Evolutionary conservation across 2,797 vertebrate species (phyloP).

Genomic region (Xenentodon cancila): DNA sequence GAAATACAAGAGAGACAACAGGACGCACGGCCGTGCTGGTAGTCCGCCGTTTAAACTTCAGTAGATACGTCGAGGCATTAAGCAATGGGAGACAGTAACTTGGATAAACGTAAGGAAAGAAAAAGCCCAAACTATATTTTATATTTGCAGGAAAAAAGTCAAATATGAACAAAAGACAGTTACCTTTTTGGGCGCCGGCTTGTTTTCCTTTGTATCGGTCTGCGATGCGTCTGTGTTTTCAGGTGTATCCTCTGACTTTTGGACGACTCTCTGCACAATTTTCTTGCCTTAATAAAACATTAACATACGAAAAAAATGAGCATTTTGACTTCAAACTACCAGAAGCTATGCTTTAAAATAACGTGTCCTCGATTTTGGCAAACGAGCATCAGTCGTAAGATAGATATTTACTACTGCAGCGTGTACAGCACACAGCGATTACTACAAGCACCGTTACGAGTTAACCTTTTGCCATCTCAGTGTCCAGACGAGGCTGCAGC

Average conservation of each 20-base stretch:
- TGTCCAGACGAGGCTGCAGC: slow-evolving; percentile 1
- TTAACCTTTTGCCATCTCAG: slow-evolving; percentile 80
- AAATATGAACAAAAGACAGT: slow-evolving; percentile 21
- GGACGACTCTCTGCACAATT: slow-evolving; percentile 73
- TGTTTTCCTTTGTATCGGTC: slow-evolving; percentile 84
- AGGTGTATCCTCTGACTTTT: slow-evolving; percentile 66
- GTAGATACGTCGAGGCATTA: too few relatives aligned
- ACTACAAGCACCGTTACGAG: neutral
- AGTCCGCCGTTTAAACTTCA: too few relatives aligned
- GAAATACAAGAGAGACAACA: too few relatives aligned
- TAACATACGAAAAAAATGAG: neutral
- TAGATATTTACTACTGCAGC: neutral
- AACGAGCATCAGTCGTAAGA: too few relatives aligned
- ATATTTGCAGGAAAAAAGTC: too few relatives aligned
- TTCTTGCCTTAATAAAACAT: slow-evolving; percentile 83
- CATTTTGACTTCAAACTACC: neutral
- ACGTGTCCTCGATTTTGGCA: too few relatives aligned
- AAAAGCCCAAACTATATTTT: too few relatives aligned
- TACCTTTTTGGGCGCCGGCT: slow-evolving; percentile 83
- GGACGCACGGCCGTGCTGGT: too few relatives aligned
- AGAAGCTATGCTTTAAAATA: too few relatives aligned
- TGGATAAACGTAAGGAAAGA: too few relatives aligned
- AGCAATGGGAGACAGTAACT: too few relatives aligned
- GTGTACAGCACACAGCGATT: neutral
- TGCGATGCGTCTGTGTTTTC: slow-evolving; percentile 60